Base-by-base conservation (phyloP, 2,113 vertebrate genomes). In the Sphaerodactylus townsendi region DNA sequence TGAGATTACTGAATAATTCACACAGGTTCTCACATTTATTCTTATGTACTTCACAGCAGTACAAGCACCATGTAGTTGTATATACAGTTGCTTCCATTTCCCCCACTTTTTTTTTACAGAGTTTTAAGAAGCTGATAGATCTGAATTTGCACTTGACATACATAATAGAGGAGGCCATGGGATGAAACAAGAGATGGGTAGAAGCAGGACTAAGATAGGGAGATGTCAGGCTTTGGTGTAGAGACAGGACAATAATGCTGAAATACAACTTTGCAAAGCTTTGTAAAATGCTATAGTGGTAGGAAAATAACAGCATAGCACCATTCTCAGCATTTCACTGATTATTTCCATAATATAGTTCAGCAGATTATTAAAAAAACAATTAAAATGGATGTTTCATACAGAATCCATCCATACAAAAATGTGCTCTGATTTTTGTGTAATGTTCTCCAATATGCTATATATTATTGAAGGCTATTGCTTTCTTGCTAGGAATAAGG, bases 291-390 rank as follows among this genome's bases (percentile, higher is more conserved):
- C 66, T 2, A 0, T 62, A 62, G 0, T 0, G 90, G 81, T 84
- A 86, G 89, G 90, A 92, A 80, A 85, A 44, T 82, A 59, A 81
- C 74, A 87, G 88, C 64, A 2, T 88, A 93, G 93, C 93, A 94
- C 93, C 94, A 91, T 93, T 81, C 75, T 89, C 79, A 87, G 83
- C 85, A 85, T 77, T 91, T 92, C 86, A 90, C 86, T 25, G 10
- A 19, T 0, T 28, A 83, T 70, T 82, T 1, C 0, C 28, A 86
- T 76, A 46, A 17, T 59, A 56, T 68, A 75, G 70, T 74, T 0
- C 1, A 83, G 65, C 65, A 0, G 53, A 17, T 23, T 73, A 75
- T 72, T n/a, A 64, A 39, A 59, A 78, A 23, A 23, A 21, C 50
- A 0, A 1, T 74, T 7, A 0, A 50, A 79, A 81, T 28, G 46